Base-by-base conservation (phyloP, 2,113 vertebrate genomes). In the Sphaerodactylus townsendi region DNA sequence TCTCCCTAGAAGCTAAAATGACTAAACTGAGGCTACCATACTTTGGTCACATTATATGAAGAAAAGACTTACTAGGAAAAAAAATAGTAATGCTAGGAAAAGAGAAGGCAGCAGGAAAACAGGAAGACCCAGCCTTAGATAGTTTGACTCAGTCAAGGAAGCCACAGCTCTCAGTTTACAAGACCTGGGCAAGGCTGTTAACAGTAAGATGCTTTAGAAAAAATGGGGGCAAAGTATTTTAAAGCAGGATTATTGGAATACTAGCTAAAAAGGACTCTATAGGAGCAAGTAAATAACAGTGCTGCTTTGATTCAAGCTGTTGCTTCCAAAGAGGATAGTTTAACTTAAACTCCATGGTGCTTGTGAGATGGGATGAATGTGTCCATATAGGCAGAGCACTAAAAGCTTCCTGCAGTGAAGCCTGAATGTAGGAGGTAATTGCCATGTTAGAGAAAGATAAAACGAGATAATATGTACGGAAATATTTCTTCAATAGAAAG, bases 401-500 rank as follows among this genome's bases (percentile, higher is more conserved):
- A 48, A 79, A 81, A 0, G 0, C 0, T 75, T 3, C 64, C 44
- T 79, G 35, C 19, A 56, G 48, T 19, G 48, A 81, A 87, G 28
- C 53, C 25, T 64, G 53, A 76, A 77, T 66, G 74, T 30, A 28
- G n/a, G 35, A 70, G 50, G 14, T 30, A 66, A 78, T 2, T 80
- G 62, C 11, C 28, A 33, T 30, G 33, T 72, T 69, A 83, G 28
- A 79, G 66, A 62, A 82, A 69, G 14, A 83, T 41, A 8, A 91
- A 85, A 81, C 35, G 15, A 21, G 0, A 86, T 78, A 53, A 72
- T 78, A 66, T 86, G 56, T 50, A 48, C 46, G 85, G 56, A 77
- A 78, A 82, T 56, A 56, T 75, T 87, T 80, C 28, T 82, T 0
- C 76, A 86, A 3, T 37, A 25, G 82, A 86, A 79, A 64, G 3